These are phyloP conservation scores for Mayetiola destructor DNA, from an alignment of 2,888 invertebrate genomes.

Conservation along the genomic window DNA sequence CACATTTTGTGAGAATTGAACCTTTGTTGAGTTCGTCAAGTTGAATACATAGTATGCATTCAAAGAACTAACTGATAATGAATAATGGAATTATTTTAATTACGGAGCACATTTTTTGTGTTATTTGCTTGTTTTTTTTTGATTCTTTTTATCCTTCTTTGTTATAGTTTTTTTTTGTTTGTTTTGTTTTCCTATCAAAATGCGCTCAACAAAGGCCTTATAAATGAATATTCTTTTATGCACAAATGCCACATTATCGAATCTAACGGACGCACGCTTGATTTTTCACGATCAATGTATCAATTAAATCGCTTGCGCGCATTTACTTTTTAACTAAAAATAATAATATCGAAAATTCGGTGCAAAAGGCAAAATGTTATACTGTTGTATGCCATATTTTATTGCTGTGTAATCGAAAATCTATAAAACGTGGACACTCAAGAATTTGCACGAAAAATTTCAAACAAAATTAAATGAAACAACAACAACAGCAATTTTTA, in stretches of 20 bases:
- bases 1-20: background rate
- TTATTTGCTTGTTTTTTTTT: no score
- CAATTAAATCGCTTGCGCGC: no score
- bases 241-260: background rate
- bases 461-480: no score
- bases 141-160: no score
- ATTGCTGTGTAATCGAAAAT: no score
- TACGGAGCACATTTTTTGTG: background rate
- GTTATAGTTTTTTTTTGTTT: no score
- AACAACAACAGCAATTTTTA: background rate
- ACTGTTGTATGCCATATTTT: background rate
- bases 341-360: background rate
- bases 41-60: background rate
- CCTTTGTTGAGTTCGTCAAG: background rate
- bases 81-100: conserved; percentile 12
- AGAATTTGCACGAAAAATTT: no score
- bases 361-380: background rate
- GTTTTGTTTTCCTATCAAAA: no score
- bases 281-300: no score
- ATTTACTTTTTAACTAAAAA: no score
- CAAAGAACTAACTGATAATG: background rate
- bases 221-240: background rate
- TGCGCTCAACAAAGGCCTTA: no score
- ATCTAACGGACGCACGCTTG: background rate
- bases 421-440: no score